phyloP scores from a whole-genome alignment of 2,113 vertebrate species.

The Ursus arctos region DNA sequence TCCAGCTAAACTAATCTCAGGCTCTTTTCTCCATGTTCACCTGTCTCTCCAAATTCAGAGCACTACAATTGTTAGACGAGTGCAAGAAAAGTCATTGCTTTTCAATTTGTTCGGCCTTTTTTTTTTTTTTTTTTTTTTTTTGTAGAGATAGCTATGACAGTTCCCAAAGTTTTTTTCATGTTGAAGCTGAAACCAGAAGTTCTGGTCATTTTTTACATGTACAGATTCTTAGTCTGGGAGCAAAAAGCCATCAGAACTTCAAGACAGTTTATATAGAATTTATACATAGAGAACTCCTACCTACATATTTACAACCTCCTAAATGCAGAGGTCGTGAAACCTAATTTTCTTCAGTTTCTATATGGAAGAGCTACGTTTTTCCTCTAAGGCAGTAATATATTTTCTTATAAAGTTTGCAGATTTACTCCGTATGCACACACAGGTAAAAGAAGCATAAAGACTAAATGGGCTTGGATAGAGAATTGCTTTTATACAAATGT shows the following conservation, averaged over 20 bases:
- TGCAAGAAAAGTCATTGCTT: not conserved
- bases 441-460: not conserved
- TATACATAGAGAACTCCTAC: not conserved
- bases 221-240: not conserved
- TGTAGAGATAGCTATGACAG: not conserved
- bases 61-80: not conserved
- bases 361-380: not conserved
- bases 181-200: not conserved
- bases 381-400: not conserved
- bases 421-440: not conserved
- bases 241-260: not conserved
- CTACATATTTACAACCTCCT: not conserved
- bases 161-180: not conserved
- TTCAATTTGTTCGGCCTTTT: not conserved
- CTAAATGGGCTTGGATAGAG: not conserved
- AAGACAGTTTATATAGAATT: not conserved
- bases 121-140: not conserved
- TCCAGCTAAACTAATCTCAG: not conserved
- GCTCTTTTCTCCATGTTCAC: not conserved
- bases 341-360: not conserved
- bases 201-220: not conserved
- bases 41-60: not conserved
- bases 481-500: not conserved
- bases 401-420: not conserved
- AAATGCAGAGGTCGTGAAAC: not conserved